Conservation (phyloP, 92 coral and sea anemone species). For the Siderastrea siderea region DNA sequence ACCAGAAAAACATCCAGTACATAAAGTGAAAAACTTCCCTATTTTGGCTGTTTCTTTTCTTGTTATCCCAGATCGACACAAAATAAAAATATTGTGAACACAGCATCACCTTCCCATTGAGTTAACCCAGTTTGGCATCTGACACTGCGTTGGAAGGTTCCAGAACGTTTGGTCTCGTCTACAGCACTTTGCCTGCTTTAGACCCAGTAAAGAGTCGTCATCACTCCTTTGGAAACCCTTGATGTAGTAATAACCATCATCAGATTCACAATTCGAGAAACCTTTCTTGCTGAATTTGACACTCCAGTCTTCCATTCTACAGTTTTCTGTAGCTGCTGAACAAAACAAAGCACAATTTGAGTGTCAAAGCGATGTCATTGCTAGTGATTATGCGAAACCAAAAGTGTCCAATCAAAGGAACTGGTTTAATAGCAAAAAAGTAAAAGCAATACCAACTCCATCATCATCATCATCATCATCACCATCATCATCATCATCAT, state of each 20-base stretch:
- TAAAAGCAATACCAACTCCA: too few species aligned
- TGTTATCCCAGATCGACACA: neutral
- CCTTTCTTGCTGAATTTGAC: slow-evolving; percentile 49
- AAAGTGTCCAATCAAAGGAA: too few species aligned
- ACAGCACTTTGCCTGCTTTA: slow-evolving; percentile 69
- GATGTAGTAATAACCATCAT: slow-evolving; percentile 31
- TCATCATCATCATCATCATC: too few species aligned
- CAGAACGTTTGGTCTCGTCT: slow-evolving; percentile 60
- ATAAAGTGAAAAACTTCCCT: too few species aligned
- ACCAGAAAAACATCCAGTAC: too few species aligned
- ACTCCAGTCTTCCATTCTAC: slow-evolving; percentile 48
- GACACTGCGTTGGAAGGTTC: slow-evolving; percentile 62
- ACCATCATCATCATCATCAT: too few species aligned
- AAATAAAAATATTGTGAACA: neutral
- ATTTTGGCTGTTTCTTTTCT: too few species aligned
- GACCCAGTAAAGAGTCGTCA: slow-evolving; percentile 28
- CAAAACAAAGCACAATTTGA: too few species aligned
- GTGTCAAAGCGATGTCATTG: too few species aligned
- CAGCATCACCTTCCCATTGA: slow-evolving; percentile 57
- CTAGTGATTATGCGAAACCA: too few species aligned
- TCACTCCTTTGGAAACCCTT: slow-evolving; percentile 32
- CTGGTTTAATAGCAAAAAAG: too few species aligned
- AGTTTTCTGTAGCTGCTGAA: too few species aligned
- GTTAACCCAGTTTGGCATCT: slow-evolving; percentile 62
- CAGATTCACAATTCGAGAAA: slow-evolving; percentile 40